Conservation (phyloP, 2,113 vertebrate species). For the Oryzias curvinotus region DNA sequence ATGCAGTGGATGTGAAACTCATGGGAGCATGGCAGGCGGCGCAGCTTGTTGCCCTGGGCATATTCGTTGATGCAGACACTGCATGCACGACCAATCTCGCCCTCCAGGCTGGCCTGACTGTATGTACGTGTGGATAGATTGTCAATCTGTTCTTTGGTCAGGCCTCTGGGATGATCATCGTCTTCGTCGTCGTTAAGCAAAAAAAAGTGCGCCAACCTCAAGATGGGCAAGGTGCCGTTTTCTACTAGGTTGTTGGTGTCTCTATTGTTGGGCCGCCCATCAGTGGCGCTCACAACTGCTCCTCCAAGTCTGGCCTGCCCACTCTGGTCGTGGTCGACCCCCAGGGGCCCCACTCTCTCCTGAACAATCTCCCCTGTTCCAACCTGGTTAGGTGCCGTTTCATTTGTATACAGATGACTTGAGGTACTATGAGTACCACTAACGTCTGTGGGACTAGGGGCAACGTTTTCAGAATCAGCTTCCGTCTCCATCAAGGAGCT, state of each 20-base stretch:
- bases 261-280: constrained; percentile 72
- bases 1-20: constrained; percentile 98
- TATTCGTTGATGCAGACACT: constrained; percentile 98
- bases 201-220: constrained; percentile 92
- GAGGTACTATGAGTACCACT: constrained; percentile 37
- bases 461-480: constrained; percentile 79
- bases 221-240: constrained; percentile 87
- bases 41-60: constrained; percentile 91
- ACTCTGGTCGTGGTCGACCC: constrained; percentile 58
- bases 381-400: constrained; percentile 41
- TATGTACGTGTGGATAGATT: constrained; percentile 92
- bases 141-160: constrained; percentile 98
- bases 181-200: constrained; percentile 88
- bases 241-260: constrained; percentile 87
- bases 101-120: constrained; percentile 83
- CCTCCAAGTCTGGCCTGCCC: constrained; percentile 64
- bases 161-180: constrained; percentile 83
- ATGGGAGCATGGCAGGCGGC: constrained; percentile 89
- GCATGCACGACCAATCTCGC: constrained; percentile 85
- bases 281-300: constrained; percentile 48
- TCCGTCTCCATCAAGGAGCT: constrained; percentile 93
- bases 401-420: constrained; percentile 46
- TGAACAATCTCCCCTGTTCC: constrained; percentile 35
- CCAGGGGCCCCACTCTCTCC: constrained; percentile 51
- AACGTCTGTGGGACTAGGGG: constrained; percentile 58